Evolutionary conservation across 2,113 vertebrate genomes (phyloP).

Genomic region (Macquaria ambigua): DNA sequence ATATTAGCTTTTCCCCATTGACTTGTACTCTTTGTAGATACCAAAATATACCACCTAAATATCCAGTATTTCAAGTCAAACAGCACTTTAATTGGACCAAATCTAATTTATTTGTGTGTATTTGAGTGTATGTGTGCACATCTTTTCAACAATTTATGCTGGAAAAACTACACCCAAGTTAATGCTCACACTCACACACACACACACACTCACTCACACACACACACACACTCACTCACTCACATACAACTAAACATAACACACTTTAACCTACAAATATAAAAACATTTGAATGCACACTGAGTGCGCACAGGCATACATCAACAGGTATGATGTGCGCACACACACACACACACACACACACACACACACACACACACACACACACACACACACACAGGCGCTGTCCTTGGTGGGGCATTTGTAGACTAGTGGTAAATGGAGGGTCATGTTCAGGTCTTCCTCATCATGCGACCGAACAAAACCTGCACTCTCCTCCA

Average conservation of each 20-base stretch:
- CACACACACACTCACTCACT: too few species aligned
- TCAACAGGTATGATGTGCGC: background rate
- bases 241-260: background rate
- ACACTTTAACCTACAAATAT: background rate
- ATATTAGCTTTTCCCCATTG: background rate
- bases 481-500: constrained; percentile 63
- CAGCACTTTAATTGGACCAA: background rate
- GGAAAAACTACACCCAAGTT: background rate
- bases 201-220: too few species aligned
- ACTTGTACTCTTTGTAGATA: background rate
- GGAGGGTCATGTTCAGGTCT: constrained; percentile 70
- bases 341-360: constrained; percentile 17
- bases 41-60: background rate
- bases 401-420: constrained; percentile 60
- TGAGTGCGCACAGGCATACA: background rate
- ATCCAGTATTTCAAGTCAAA: background rate
- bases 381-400: constrained; percentile 21
- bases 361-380: too few species aligned
- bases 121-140: too few species aligned
- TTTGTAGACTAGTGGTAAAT: constrained; percentile 71
- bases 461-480: constrained; percentile 63
- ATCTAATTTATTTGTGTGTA: background rate
- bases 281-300: background rate
- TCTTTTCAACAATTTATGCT: background rate
- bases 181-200: background rate